Conservation (phyloP, 2,888 invertebrate genomes). For the Eristalis arbustorum region DNA sequence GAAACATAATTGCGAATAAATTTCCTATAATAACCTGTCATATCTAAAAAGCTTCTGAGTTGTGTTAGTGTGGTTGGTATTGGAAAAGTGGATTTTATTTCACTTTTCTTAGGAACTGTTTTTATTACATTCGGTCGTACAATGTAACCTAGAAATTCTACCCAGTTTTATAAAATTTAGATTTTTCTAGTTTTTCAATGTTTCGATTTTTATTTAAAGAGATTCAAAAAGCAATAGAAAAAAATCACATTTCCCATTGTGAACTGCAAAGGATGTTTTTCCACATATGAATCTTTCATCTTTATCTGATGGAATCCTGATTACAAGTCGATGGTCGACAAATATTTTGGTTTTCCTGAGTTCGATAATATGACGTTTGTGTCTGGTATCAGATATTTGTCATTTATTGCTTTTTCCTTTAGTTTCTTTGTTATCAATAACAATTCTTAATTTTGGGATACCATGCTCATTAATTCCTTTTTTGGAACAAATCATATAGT, state of each 20-base stretch:
- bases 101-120: not conserved
- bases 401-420: conserved; percentile 18
- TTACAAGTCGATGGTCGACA: conserved; percentile 26
- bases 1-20: no score
- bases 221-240: not conserved
- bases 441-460: not conserved
- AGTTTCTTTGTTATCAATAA: conserved; percentile 19
- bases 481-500: conserved; percentile 21
- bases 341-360: not conserved
- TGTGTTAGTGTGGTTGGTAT: not conserved
- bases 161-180: not conserved
- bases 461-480: conserved; percentile 20
- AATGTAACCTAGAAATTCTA: not conserved
- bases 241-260: conserved; percentile 8
- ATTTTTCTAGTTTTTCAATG: not conserved
- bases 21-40: no score
- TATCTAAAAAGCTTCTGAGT: not conserved
- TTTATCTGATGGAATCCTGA: conserved; percentile 8
- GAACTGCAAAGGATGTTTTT: conserved; percentile 9
- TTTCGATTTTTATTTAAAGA: not conserved
- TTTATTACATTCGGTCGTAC: not conserved
- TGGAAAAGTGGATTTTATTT: not conserved
- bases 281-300: not conserved
- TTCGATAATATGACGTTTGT: conserved; percentile 35
- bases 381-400: conserved; percentile 30